Percentiles rank a stretch among this genome's conserved stretches.
phyloP scores from a whole-genome alignment of 1,140 invertebrate species.

The Caerostris extrusa region DNA sequence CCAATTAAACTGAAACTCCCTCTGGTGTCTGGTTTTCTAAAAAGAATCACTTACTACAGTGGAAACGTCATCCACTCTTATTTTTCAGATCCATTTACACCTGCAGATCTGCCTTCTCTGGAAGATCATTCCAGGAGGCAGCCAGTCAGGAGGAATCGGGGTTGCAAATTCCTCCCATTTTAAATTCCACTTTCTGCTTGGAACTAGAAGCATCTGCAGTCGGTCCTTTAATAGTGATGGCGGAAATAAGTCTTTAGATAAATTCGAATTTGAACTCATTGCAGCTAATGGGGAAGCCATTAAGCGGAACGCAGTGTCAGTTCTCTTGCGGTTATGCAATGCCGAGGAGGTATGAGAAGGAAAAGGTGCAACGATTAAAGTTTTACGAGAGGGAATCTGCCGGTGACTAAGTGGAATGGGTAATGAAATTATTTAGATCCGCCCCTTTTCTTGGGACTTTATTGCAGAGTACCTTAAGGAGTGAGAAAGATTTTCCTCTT shows the following conservation, averaged over 20 bases:
- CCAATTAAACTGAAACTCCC: too few species aligned
- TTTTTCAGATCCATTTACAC: background rate
- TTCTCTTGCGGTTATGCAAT: background rate
- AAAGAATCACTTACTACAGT: too few species aligned
- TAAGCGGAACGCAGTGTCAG: slow-evolving; percentile 23
- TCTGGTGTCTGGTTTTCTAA: too few species aligned
- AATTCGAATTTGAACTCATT: slow-evolving; percentile 72
- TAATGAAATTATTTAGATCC: slow-evolving; percentile 67
- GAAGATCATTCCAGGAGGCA: background rate
- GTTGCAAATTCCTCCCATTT: slow-evolving; percentile 22
- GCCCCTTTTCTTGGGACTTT: background rate
- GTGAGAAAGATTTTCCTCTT: background rate
- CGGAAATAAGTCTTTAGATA: background rate
- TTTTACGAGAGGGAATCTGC: slow-evolving; percentile 32
- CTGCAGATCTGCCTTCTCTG: background rate
- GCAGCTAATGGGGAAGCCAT: slow-evolving; percentile 58
- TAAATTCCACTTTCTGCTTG: slow-evolving; percentile 24
- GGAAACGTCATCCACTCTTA: too few species aligned
- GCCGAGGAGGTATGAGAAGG: background rate
- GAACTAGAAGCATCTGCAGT: background rate
- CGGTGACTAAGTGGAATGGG: slow-evolving; percentile 48
- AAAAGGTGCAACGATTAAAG: slow-evolving; percentile 44
- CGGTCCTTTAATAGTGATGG: background rate
- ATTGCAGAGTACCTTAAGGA: background rate
- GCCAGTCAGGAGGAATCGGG: background rate